Conservation (phyloP, 2,113 vertebrate genomes). For the Nibea albiflora region DNA sequence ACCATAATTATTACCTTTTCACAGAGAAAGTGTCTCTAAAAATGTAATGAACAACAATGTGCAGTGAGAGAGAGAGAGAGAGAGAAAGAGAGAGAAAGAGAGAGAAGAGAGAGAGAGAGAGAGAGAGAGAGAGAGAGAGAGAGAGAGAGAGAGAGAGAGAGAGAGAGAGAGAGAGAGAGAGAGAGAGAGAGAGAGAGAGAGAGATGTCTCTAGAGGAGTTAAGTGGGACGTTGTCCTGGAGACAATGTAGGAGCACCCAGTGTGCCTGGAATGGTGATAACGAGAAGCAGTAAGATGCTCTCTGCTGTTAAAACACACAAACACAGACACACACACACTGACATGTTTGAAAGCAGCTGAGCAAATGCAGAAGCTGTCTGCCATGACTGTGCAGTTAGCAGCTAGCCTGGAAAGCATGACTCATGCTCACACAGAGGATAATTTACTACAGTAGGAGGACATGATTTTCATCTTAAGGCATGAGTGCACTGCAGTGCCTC, state of each 20-base stretch:
- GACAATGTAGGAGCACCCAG: constrained; percentile 59
- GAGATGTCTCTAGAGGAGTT: constrained; percentile 46
- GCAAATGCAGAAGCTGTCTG: constrained; percentile 38
- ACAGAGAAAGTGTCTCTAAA: background rate
- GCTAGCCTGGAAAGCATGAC: constrained; percentile 35
- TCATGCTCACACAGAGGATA: constrained; percentile 35
- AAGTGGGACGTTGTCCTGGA: constrained; percentile 82
- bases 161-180: background rate
- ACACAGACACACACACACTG: background rate
- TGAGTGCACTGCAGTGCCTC: background rate
- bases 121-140: constrained; percentile 14
- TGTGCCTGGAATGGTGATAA: constrained; percentile 69
- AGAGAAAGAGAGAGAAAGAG: background rate
- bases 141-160: background rate
- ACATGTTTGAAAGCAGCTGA: constrained; percentile 38
- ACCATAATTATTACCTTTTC: background rate
- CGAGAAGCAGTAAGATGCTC: constrained; percentile 33
- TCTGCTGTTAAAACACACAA: constrained; percentile 14
- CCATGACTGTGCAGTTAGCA: constrained; percentile 55
- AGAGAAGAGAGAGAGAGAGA: background rate
- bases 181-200: background rate
- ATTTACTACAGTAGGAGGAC: constrained; percentile 18
- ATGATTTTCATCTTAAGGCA: constrained; percentile 1
- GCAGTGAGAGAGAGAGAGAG: constrained; percentile 7
- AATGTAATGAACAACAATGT: constrained; percentile 8